phyloP scores from a whole-genome alignment of 2,797 vertebrate genomes.

The Rallus crepitans region DNA sequence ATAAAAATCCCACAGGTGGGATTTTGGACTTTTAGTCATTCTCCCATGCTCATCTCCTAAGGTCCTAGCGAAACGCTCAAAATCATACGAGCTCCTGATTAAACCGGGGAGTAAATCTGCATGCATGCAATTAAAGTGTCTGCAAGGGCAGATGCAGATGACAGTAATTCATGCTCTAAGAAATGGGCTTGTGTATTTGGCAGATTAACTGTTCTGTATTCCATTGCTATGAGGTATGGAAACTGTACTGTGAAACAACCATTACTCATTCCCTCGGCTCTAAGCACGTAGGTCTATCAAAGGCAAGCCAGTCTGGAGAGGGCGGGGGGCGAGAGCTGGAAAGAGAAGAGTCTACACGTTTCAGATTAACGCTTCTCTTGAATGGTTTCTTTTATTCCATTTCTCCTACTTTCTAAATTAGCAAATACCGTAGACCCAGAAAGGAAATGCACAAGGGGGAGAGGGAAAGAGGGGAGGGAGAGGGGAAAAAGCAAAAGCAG shows the following conservation, averaged over 20 bases:
- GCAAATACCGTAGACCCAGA: slow-evolving; percentile 37
- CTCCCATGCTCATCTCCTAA: neutral
- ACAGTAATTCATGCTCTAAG: slow-evolving; percentile 80
- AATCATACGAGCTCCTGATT: slow-evolving; percentile 47
- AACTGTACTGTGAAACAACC: slow-evolving; percentile 79
- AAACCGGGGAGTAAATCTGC: slow-evolving; percentile 69
- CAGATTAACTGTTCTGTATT: slow-evolving; percentile 80
- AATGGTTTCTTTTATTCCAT: slow-evolving; percentile 46
- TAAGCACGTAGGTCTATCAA: slow-evolving; percentile 62
- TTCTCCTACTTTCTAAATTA: slow-evolving; percentile 60
- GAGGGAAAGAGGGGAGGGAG: neutral
- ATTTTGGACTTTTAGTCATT: slow-evolving; percentile 29
- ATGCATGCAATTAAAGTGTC: slow-evolving; percentile 71
- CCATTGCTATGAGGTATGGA: slow-evolving; percentile 84
- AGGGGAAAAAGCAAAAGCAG: slow-evolving; percentile 36
- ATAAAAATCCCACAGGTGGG: neutral
- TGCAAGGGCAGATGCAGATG: slow-evolving; percentile 72
- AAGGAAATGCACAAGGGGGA: slow-evolving; percentile 3
- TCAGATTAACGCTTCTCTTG: slow-evolving; percentile 47
- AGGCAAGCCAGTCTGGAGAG: slow-evolving; percentile 32
- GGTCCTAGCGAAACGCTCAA: slow-evolving; percentile 30
- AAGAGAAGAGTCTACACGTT: slow-evolving; percentile 14
- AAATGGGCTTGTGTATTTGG: slow-evolving; percentile 79
- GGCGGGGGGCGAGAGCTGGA: neutral
- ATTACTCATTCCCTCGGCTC: slow-evolving; percentile 73